These are phyloP conservation scores for Laticauda colubrina DNA, from an alignment of 2,113 vertebrate genomes.

Conservation along the genomic window DNA sequence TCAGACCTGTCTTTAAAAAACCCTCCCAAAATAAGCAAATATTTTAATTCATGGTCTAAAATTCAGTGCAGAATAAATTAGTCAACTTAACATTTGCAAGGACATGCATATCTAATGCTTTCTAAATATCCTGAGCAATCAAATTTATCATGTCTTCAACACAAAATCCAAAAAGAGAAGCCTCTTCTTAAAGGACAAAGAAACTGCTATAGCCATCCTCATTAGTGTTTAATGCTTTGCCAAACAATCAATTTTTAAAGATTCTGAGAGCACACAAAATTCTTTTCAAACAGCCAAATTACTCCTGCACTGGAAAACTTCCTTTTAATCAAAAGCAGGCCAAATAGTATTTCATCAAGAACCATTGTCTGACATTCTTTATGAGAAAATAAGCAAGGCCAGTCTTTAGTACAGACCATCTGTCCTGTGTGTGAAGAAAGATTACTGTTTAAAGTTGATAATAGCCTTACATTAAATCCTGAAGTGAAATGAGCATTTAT, in stretches of 20 bases:
- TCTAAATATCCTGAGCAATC: conserved; percentile 47
- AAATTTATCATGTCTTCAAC: conserved; percentile 41
- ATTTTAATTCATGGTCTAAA: conserved; percentile 54
- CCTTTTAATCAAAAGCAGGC: conserved; percentile 28
- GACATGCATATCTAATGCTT: conserved; percentile 52
- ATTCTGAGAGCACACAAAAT: conserved; percentile 21
- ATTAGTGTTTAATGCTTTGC: conserved; percentile 19
- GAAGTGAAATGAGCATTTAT: background rate
- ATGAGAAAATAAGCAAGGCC: conserved; percentile 7
- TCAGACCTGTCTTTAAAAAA: conserved; percentile 11
- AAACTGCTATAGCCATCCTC: conserved; percentile 15
- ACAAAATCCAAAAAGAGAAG: conserved; percentile 34
- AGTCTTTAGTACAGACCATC: conserved; percentile 8
- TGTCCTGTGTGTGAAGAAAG: conserved; percentile 5
- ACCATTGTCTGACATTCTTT: conserved; percentile 18
- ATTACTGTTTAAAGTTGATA: conserved; percentile 12
- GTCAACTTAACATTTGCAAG: conserved; percentile 47
- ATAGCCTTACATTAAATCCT: conserved; percentile 22
- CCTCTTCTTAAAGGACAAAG: conserved; percentile 7
- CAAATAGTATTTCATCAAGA: conserved; percentile 22
- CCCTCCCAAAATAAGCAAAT: conserved; percentile 44
- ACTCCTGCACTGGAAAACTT: conserved; percentile 5
- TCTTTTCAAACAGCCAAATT: conserved; percentile 31
- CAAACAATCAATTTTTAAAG: conserved; percentile 21
- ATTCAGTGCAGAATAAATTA: conserved; percentile 59